phyloP scores from a whole-genome alignment of 2,888 invertebrate genomes.

The Xestobium rufovillosum region DNA sequence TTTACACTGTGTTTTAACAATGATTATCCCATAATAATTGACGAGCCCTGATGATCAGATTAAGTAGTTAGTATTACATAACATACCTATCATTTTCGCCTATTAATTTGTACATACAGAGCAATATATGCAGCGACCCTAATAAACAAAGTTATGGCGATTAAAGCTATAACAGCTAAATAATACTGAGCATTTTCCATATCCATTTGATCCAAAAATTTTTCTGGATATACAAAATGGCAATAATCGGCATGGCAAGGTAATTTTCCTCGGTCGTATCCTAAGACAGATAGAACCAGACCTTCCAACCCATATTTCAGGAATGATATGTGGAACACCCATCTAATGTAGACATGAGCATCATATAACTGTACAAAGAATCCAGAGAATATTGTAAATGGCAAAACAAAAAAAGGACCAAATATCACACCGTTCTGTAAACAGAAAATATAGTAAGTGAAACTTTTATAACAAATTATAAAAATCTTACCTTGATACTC shows the following conservation, averaged over 20 bases:
- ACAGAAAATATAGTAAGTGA: too few species aligned
- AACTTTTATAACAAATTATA: slow-evolving; percentile 6
- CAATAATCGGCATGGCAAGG: slow-evolving; percentile 70
- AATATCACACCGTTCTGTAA: slow-evolving; percentile 81
- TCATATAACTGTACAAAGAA: slow-evolving; percentile 83
- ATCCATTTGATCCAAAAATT: slow-evolving; percentile 68
- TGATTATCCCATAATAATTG: too few species aligned
- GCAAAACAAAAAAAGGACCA: slow-evolving; percentile 80
- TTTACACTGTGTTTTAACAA: too few species aligned
- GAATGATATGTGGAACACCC: slow-evolving; percentile 84
- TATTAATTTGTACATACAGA: slow-evolving; percentile 48
- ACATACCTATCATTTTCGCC: slow-evolving; percentile 9
- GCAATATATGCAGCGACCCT: slow-evolving; percentile 59
- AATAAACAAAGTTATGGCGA: slow-evolving; percentile 55
- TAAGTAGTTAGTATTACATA: too few species aligned
- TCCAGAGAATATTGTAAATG: slow-evolving; percentile 86
- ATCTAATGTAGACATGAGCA: slow-evolving; percentile 67
- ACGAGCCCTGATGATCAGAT: slow-evolving; percentile 1
- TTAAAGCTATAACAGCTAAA: slow-evolving; percentile 56
- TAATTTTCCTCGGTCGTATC: slow-evolving; percentile 67
- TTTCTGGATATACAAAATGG: slow-evolving; percentile 60
- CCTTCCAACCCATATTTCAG: slow-evolving; percentile 85
- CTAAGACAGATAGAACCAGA: slow-evolving; percentile 71
- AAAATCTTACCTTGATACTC: slow-evolving; percentile 62
- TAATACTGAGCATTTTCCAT: slow-evolving; percentile 61